phyloP scores from a whole-genome alignment of 2,797 vertebrate genomes.

The Eupleurogrammus muticus region DNA sequence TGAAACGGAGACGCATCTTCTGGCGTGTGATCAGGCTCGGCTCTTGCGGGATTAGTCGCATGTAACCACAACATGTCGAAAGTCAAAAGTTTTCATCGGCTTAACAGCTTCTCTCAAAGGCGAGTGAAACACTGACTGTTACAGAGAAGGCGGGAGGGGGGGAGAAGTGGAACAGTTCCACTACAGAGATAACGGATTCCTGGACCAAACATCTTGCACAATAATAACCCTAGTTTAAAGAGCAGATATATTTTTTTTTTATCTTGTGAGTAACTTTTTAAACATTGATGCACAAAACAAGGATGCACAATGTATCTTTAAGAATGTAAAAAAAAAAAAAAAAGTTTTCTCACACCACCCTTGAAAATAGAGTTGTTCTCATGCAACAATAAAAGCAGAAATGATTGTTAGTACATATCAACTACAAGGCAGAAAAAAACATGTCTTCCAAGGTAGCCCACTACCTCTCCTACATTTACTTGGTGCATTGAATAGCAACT shows the following conservation, averaged over 20 bases:
- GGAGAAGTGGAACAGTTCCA: no score
- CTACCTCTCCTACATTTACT: not conserved
- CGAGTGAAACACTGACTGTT: no score
- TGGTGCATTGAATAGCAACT: not conserved
- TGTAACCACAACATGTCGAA: conserved; percentile 6
- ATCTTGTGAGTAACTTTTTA: no score
- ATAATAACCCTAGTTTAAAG: not conserved
- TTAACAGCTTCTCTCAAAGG: no score
- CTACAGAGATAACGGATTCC: no score
- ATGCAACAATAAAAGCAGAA: not conserved
- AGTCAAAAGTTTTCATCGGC: no score
- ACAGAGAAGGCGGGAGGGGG: no score
- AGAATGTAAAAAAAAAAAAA: not conserved
- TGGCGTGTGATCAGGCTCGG: conserved; percentile 29
- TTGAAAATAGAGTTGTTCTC: not conserved
- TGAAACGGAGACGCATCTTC: conserved; percentile 61
- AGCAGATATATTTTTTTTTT: not conserved
- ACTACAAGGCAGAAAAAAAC: not conserved
- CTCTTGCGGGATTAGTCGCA: conserved; percentile 27
- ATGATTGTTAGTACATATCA: not conserved
- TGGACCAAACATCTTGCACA: no score
- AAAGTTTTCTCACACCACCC: no score
- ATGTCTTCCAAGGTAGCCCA: not conserved
- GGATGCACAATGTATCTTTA: not conserved
- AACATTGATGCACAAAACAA: no score